Evolutionary conservation across 2,888 invertebrate species (phyloP), one percentile per base, ranked within the genome.

Genomic region (Noctua pronuba): DNA sequence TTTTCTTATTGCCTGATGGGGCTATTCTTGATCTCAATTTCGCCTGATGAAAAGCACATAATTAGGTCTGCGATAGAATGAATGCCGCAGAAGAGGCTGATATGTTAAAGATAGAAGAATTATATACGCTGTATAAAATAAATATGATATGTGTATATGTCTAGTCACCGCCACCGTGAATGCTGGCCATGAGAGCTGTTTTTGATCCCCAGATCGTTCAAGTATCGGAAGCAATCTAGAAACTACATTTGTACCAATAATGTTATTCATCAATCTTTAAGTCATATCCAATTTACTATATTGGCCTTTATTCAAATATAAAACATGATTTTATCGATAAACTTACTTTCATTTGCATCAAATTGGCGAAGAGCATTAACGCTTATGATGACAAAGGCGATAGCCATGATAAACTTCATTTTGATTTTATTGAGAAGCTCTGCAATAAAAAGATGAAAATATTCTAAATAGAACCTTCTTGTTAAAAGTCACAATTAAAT

Each of bases 361-460:
- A 72, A 74, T 21, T 58, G 55, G 10, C 66, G 74, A 2, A 75
- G 31, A 60, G 92, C 92, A 49, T 77, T 83, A n/a, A 86, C 89
- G 73, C 91, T 86, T 13, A 89, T 92, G 28, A 94, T 49, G 21
- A 94, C 75, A 11, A 90, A 78, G 16, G 90, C 80, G 4, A 92
- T 86, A 10, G 82, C 86, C 68, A 92, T 83, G 55, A 91, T 68
- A n/a, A 69, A 52, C 79, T 91, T 94, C 94, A 94, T 94, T 71
- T 84, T 92, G 73, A 38, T 11, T 41, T 3, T 41, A 41, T 41
- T 44, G 13, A 44, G 21, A 21, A 7, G 21, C 5, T 38, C 55
- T 8, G 82, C 85, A 69, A 92, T 84, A 35, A 24, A 38, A 24
- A 38, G 0, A 18, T 28, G 16, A 28, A 28, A 38, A 70, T 31